Conservation (phyloP, 2,888 invertebrate species). For the Drosophila gaucha region DNA sequence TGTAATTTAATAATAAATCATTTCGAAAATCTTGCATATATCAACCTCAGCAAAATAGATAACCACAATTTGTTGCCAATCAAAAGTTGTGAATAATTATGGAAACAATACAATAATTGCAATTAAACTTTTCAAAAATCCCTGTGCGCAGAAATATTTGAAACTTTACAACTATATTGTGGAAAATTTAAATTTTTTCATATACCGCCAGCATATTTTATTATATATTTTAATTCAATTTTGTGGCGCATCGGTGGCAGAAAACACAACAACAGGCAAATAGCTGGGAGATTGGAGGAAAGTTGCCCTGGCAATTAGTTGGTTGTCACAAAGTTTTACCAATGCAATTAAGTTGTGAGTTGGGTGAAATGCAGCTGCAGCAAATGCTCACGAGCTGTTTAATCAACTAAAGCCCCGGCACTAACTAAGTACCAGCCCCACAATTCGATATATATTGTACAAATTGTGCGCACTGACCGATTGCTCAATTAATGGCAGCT, state of each 20-base stretch:
- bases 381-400: conserved; percentile 33
- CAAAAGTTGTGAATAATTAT: conserved; percentile 21
- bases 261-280: conserved; percentile 8
- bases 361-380: conserved; percentile 35
- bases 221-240: conserved; percentile 60
- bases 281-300: conserved; percentile 1
- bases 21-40: neutral
- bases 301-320: conserved; percentile 51
- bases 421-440: conserved; percentile 3
- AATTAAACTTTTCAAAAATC: conserved; percentile 49
- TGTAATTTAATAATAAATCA: neutral
- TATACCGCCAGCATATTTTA: conserved; percentile 30
- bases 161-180: conserved; percentile 36
- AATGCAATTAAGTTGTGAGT: conserved; percentile 66
- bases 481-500: conserved; percentile 69
- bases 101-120: conserved; percentile 50
- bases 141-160: conserved; percentile 23
- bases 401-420: conserved; percentile 43
- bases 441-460: neutral
- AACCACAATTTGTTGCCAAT: conserved; percentile 12
- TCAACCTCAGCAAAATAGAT: neutral
- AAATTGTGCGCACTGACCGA: conserved; percentile 32
- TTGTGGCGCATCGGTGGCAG: conserved; percentile 24
- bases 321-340: conserved; percentile 58
- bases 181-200: neutral